Percentiles rank a stretch among this genome's conserved stretches.
phyloP scores from a whole-genome alignment of 1,140 invertebrate genomes.

The Lepeophtheirus salmonis region DNA sequence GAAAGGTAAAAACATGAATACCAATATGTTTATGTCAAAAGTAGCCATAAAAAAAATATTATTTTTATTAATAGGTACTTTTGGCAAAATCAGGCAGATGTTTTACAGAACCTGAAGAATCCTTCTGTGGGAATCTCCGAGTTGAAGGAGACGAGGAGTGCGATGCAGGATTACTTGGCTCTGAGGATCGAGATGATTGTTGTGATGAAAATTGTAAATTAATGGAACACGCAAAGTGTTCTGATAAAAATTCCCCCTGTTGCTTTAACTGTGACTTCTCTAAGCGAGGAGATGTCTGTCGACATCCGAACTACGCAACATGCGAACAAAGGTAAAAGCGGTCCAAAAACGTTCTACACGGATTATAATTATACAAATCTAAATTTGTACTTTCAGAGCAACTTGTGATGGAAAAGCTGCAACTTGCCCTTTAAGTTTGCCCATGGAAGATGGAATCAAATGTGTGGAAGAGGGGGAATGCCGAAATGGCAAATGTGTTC shows the following conservation, averaged over 20 bases:
- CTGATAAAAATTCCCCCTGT: constrained; percentile 84
- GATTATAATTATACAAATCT: too few relatives aligned
- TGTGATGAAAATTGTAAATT: constrained; percentile 82
- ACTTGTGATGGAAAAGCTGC: constrained; percentile 50
- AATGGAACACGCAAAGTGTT: constrained; percentile 62
- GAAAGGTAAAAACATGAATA: constrained; percentile 34
- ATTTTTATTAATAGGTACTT: constrained; percentile 27
- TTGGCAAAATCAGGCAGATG: constrained; percentile 73
- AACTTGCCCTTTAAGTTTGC: constrained; percentile 54
- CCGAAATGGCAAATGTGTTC: constrained; percentile 59
- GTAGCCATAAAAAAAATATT: not conserved
- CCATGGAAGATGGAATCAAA: constrained; percentile 64
- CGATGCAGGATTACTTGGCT: constrained; percentile 69
- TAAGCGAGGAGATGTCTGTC: constrained; percentile 47
- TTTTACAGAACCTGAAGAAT: constrained; percentile 82
- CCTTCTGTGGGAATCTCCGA: constrained; percentile 76
- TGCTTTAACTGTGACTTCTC: constrained; percentile 73
- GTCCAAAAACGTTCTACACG: too few relatives aligned
- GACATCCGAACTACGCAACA: constrained; percentile 64
- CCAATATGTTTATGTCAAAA: not conserved
- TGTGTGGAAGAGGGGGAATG: constrained; percentile 76
- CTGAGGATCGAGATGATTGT: constrained; percentile 72
- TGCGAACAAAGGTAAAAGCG: constrained; percentile 50
- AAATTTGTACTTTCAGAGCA: constrained; percentile 25
- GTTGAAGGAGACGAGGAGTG: constrained; percentile 88